These are phyloP conservation scores for Pelodytes ibericus DNA, from an alignment of 2,797 vertebrate species.

Conservation along the genomic window DNA sequence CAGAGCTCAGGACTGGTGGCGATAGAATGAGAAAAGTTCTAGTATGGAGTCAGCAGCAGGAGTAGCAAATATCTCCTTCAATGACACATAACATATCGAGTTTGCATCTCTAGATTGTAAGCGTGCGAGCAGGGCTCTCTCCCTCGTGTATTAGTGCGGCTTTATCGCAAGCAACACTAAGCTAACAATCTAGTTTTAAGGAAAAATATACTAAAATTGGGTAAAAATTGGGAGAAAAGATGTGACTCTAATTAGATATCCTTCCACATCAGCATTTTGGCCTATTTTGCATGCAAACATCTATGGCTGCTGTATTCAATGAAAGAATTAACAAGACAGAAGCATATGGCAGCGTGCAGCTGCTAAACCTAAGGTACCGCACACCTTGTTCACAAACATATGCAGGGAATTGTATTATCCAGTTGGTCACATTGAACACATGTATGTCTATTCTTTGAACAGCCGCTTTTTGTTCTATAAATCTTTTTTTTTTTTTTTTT, in stretches of 20 bases:
- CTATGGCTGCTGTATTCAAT: conserved; percentile 48
- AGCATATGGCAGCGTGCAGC: conserved; percentile 51
- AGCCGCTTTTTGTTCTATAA: conserved; percentile 38
- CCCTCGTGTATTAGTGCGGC: too few relatives aligned
- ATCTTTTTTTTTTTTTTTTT: conserved; percentile 45
- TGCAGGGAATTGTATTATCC: conserved; percentile 46
- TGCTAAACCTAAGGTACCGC: conserved; percentile 38
- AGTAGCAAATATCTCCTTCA: too few relatives aligned
- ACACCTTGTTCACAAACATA: conserved; percentile 52
- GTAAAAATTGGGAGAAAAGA: conserved; percentile 50
- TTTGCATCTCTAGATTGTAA: too few relatives aligned
- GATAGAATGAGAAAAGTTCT: too few relatives aligned
- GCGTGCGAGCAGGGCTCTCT: too few relatives aligned
- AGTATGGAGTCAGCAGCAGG: too few relatives aligned
- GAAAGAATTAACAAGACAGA: conserved; percentile 54
- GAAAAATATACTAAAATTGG: conserved; percentile 52
- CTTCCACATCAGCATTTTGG: conserved; percentile 55
- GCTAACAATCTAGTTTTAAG: conserved; percentile 44
- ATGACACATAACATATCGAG: too few relatives aligned
- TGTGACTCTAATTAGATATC: conserved; percentile 46
- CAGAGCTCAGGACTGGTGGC: too few relatives aligned
- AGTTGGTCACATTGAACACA: conserved; percentile 39
- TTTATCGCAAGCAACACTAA: too few relatives aligned
- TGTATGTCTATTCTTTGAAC: conserved; percentile 44
- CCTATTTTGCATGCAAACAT: conserved; percentile 51